These are phyloP conservation scores for Melieria picta DNA, from an alignment of 2,888 invertebrate genomes.

Conservation along the genomic window DNA sequence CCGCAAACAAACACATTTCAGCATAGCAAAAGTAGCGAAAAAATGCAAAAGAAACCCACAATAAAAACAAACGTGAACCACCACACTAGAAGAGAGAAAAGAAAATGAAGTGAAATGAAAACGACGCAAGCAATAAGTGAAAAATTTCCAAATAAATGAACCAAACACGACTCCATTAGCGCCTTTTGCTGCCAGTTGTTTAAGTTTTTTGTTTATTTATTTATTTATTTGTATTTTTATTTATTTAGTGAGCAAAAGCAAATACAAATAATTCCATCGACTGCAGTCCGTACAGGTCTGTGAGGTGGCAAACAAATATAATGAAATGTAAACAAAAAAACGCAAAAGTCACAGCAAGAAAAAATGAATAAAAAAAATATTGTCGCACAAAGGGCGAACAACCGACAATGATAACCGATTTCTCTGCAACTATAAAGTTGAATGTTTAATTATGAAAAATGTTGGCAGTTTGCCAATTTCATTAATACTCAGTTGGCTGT, in stretches of 20 bases:
- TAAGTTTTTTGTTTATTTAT: too few species aligned
- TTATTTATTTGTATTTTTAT: too few species aligned
- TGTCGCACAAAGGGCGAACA: background rate
- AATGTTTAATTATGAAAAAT: too few species aligned
- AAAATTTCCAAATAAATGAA: slow-evolving; percentile 14
- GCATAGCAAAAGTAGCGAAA: background rate
- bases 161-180: background rate
- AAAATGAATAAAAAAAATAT: slow-evolving; percentile 4
- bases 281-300: background rate
- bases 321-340: background rate
- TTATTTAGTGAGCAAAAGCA: slow-evolving; percentile 6
- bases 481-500: too few species aligned
- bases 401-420: slow-evolving; percentile 14
- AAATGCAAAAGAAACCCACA: background rate
- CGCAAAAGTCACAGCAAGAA: background rate
- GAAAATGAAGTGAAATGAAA: background rate
- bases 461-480: too few species aligned
- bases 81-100: background rate
- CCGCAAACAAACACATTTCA: too few species aligned
- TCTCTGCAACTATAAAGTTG: background rate
- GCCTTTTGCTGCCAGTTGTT: background rate
- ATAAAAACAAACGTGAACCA: slow-evolving; percentile 3
- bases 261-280: background rate
- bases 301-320: background rate
- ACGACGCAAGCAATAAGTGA: slow-evolving; percentile 7